Evolutionary conservation across 1,140 invertebrate species (phyloP).

Genomic region (Mesaphorura yosii): DNA sequence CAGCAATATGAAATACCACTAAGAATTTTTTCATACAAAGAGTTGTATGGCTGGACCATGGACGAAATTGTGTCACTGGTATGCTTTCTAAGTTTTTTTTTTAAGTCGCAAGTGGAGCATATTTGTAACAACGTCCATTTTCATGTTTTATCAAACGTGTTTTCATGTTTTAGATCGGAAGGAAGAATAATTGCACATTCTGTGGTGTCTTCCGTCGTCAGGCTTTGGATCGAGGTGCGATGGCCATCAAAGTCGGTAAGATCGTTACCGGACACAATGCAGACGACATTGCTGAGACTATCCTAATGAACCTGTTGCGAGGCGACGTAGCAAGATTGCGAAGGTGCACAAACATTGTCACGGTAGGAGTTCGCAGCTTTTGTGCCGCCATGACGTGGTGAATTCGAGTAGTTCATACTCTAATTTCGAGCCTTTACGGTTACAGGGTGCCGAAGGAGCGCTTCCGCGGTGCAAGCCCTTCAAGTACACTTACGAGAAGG

Average conservation of each 20-base stretch:
- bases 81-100: no score
- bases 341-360: constrained; percentile 78
- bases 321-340: constrained; percentile 90
- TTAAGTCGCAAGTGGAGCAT: constrained; percentile 48
- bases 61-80: constrained; percentile 99
- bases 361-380: no score
- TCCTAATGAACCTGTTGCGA: constrained; percentile 93
- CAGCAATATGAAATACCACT: constrained; percentile 87
- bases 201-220: constrained; percentile 95
- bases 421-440: no score
- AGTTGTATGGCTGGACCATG: constrained; percentile 99
- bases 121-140: background rate
- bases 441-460: constrained; percentile 65
- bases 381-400: no score
- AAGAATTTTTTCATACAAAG: constrained; percentile 94
- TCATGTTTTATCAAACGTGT: background rate
- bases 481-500: constrained; percentile 98
- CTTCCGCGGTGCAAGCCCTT: constrained; percentile 93
- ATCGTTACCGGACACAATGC: constrained; percentile 98
- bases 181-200: constrained; percentile 98
- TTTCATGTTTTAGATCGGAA: constrained; percentile 57
- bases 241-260: constrained; percentile 72
- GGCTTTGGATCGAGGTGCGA: constrained; percentile 87
- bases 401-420: no score
- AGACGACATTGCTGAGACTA: constrained; percentile 98